Evolutionary conservation across 2,888 invertebrate genomes (phyloP), one percentile per base, ranked within the genome.

Genomic region (Hirtodrosophila histrioides): DNA sequence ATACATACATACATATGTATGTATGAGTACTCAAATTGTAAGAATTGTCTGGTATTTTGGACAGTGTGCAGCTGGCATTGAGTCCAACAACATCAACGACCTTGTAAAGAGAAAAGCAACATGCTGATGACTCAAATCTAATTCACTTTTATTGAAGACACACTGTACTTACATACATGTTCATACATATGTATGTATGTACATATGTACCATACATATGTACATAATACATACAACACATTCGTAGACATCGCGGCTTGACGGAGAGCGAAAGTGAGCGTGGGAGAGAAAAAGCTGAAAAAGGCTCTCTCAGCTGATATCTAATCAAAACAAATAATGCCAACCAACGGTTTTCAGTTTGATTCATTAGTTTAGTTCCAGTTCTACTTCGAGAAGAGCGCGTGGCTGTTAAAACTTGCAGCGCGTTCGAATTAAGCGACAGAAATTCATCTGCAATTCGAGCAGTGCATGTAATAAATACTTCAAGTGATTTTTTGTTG

Each of bases 311-410:
- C 78, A 68, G 58, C 64, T 75, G 87, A 61, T 82, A 83, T 82
- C 82, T 82, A 83, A 82, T 82, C 82, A 82, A 86, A 87, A 86
- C 88, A 86, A 87, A 87, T 82, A 87, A 68, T 65, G 69, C 61
- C 65, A 53, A 33, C 53, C 53, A 57, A 53, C 65, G 51, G 44
- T 37, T 49, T 61, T 64, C 46, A 57, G 57, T 79, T 79, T 87
- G 80, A 86, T 79, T 78, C 67, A 86, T 85, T 61, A 70, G 62
- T 86, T 75, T 50, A 57, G 86, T 69, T 57, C 17, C 49, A 43
- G 51, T 70, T 68, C 56, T 37, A 43, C 56, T 29, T 55, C 39
- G 65, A 65, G 55, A 51, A 61, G 57, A 45, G 54, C 7, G 53
- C 39, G 73, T 36, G 35, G 36, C 41, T 43, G 10, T 9, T 50